phyloP scores from a whole-genome alignment of 2,113 vertebrate species.

The Gymnarchus niloticus region DNA sequence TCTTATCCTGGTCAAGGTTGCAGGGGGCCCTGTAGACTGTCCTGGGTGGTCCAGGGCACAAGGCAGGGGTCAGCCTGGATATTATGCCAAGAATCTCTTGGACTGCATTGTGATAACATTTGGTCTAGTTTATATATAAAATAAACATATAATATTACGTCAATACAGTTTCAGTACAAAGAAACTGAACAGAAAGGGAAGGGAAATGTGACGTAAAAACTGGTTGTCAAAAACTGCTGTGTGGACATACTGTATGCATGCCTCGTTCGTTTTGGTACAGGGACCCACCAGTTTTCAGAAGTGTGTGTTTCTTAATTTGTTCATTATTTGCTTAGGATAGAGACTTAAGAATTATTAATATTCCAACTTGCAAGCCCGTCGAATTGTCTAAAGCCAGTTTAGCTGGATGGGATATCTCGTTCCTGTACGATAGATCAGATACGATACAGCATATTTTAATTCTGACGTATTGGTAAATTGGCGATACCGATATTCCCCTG shows the following conservation, averaged over 20 bases:
- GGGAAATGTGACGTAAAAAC: neutral
- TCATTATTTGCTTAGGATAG: too few species aligned
- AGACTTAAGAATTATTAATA: too few species aligned
- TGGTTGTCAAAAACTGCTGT: neutral
- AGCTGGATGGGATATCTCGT: too few species aligned
- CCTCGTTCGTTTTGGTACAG: neutral
- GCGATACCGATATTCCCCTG: too few species aligned
- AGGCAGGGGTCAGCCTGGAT: neutral
- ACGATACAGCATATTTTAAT: too few species aligned
- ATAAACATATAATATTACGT: neutral
- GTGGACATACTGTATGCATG: neutral
- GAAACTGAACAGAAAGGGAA: neutral
- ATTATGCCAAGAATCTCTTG: neutral
- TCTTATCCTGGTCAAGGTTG: neutral
- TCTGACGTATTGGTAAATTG: too few species aligned
- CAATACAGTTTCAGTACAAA: neutral
- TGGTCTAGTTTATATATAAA: neutral
- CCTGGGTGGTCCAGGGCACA: too few species aligned
- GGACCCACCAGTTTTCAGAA: neutral
- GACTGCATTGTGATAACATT: neutral
- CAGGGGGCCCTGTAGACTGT: neutral
- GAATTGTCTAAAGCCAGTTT: too few species aligned
- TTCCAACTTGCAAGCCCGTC: too few species aligned
- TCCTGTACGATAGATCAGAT: too few species aligned
- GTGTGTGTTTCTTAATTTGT: too few species aligned